These are phyloP conservation scores for Muntiacus reevesi DNA, from an alignment of 2,113 vertebrate species.

Conservation along the genomic window DNA sequence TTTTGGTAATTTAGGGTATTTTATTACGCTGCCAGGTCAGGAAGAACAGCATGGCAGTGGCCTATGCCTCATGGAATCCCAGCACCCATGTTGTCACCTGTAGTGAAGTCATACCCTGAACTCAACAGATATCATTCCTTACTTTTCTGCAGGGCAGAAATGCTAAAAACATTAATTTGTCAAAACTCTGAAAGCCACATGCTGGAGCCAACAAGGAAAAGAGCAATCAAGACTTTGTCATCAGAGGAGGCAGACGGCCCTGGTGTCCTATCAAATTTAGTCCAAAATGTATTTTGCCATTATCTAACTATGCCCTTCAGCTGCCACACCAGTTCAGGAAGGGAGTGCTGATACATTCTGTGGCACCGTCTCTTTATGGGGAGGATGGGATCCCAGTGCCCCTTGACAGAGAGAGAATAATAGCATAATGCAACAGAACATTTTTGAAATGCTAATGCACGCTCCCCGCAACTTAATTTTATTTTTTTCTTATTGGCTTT, in stretches of 20 bases:
- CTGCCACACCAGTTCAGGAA: neutral
- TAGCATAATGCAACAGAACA: slow-evolving; percentile 58
- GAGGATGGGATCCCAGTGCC: slow-evolving; percentile 67
- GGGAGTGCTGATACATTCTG: slow-evolving; percentile 27
- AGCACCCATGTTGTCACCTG: neutral
- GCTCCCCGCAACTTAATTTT: slow-evolving; percentile 80
- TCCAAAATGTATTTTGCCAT: slow-evolving; percentile 55
- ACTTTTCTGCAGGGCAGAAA: slow-evolving; percentile 11
- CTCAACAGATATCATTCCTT: neutral
- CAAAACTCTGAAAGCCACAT: slow-evolving; percentile 31
- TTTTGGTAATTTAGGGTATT: neutral
- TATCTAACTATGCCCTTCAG: slow-evolving; percentile 61
- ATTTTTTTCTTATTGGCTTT: slow-evolving; percentile 79
- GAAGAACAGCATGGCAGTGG: fast-evolving
- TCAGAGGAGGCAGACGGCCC: slow-evolving; percentile 21
- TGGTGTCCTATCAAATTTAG: slow-evolving; percentile 54
- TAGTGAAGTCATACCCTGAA: neutral
- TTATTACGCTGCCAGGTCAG: neutral
- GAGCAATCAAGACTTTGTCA: slow-evolving; percentile 14
- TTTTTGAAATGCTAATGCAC: slow-evolving; percentile 81
- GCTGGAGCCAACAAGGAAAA: slow-evolving; percentile 22
- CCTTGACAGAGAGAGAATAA: slow-evolving; percentile 75
- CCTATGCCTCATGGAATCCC: neutral
- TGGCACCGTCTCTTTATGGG: slow-evolving; percentile 32
- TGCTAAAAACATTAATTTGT: slow-evolving; percentile 46